phyloP scores from a whole-genome alignment of 2,113 vertebrate genomes.

The Bufo bufo region DNA sequence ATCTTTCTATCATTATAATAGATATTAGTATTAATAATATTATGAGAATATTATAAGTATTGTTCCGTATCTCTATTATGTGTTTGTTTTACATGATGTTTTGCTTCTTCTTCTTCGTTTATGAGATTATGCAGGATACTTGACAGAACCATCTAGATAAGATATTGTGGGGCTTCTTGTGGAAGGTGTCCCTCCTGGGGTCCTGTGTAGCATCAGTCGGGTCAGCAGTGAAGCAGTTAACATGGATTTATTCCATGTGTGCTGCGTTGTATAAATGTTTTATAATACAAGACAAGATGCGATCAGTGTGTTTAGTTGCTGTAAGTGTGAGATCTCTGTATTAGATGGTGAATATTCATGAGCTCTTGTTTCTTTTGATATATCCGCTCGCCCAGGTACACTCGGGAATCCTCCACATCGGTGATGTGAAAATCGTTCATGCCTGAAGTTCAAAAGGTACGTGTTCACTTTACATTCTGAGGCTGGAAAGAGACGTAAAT shows the following conservation, averaged over 20 bases:
- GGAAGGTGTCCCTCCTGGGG: neutral
- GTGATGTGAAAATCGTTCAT: constrained; percentile 80
- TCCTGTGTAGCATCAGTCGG: neutral
- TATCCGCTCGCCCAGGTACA: constrained; percentile 82
- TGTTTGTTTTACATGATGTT: neutral
- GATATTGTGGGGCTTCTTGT: neutral
- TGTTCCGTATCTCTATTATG: too few species aligned
- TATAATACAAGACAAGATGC: constrained; percentile 47
- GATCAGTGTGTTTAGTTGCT: constrained; percentile 50
- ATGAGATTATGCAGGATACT: neutral
- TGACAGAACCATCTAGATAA: neutral
- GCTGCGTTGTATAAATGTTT: constrained; percentile 48
- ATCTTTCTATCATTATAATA: neutral
- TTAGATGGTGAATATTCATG: constrained; percentile 68
- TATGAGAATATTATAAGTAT: too few species aligned
- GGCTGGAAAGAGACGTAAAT: constrained; percentile 28
- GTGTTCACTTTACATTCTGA: constrained; percentile 64
- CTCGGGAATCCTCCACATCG: constrained; percentile 81
- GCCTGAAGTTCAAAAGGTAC: constrained; percentile 77
- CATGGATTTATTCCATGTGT: constrained; percentile 24
- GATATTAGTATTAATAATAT: too few species aligned
- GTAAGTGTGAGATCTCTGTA: constrained; percentile 42
- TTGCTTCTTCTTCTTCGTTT: neutral
- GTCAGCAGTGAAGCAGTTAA: neutral
- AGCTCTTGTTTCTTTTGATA: constrained; percentile 75